Base-by-base conservation (phyloP, 2,797 vertebrate species). In the Sternotherus odoratus region DNA sequence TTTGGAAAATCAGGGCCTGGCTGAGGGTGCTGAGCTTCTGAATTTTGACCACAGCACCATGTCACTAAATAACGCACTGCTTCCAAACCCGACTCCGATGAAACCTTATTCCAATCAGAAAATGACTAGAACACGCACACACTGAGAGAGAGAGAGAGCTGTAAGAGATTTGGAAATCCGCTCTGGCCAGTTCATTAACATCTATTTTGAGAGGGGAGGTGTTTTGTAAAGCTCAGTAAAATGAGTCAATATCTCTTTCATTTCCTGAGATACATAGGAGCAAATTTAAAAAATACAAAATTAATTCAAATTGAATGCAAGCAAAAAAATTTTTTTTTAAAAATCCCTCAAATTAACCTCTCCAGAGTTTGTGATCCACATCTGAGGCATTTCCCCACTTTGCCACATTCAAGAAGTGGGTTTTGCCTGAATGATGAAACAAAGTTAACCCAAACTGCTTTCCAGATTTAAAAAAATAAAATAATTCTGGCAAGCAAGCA, bases 321-420 rank as follows among this genome's bases (percentile, higher is more conserved):
- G 91, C 94, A 88, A 95, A 88, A 94, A n/a, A n/a, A n/a, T n/a
- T n/a, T 96, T 94, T 48, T 48, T 48, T 9, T 92, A 95, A 94
- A 87, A 91, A 81, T 30, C 88, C 88, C 77, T 89, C 81, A 87
- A 91, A 96, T 90, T 69, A 83, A 91, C 93, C 86, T 95, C 63
- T 90, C 72, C 3, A 1, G 90, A 92, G 87, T 94, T 95, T 93
- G 85, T 60, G 28, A 60, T 60, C 15, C 30, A 33, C 13, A 60
- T 30, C 16, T 60, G 30, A 60, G 12, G 28, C 57, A 60, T 15
- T 60, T 30, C 30, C 13, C 13, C 57, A 60, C 6, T 60, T 13
- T 60, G 57, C 13, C 30, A 13, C 57, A 7, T 33, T 60, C 28
- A 16, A 60, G 28, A 12, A 60, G 28, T 60, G 15, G 13, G 30